phyloP scores from a whole-genome alignment of 1,140 invertebrate genomes.

The Ceratosolen fusciceps region DNA sequence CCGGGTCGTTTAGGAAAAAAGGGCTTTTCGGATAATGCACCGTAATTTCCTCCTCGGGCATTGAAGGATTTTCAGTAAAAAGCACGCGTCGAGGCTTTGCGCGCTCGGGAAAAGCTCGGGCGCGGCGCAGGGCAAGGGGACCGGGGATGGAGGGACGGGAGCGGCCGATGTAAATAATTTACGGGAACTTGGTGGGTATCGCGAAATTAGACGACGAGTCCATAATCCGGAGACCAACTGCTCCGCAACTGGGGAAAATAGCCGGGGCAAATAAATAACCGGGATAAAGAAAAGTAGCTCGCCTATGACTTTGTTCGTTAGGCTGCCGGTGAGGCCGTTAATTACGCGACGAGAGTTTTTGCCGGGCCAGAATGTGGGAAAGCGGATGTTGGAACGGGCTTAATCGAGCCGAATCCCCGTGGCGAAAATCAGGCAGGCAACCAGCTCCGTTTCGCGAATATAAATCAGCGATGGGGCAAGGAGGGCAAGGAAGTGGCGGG shows the following conservation, averaged over 20 bases:
- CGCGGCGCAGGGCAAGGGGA: too few relatives aligned
- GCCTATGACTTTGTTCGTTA: too few relatives aligned
- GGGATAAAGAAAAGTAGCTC: not conserved
- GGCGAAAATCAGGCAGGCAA: not conserved
- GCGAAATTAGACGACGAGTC: not conserved
- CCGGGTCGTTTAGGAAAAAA: not conserved
- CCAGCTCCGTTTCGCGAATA: not conserved
- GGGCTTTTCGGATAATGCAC: not conserved
- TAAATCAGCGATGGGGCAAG: conserved; percentile 15
- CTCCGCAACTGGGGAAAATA: not conserved
- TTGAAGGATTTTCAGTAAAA: too few relatives aligned
- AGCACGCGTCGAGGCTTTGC: too few relatives aligned
- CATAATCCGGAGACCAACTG: not conserved
- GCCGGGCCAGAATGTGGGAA: too few relatives aligned
- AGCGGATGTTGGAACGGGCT: too few relatives aligned
- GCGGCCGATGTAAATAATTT: not conserved
- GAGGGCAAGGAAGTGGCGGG: not conserved
- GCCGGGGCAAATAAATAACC: not conserved
- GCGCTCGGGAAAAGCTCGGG: too few relatives aligned
- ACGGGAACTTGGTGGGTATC: not conserved
- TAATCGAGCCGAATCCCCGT: not conserved
- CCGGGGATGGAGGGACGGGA: not conserved
- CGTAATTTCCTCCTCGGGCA: too few relatives aligned
- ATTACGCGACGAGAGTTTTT: too few relatives aligned
- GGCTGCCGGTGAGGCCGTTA: too few relatives aligned